Evolutionary conservation across 2,797 vertebrate genomes (phyloP).

Genomic region (Sparus aurata): DNA sequence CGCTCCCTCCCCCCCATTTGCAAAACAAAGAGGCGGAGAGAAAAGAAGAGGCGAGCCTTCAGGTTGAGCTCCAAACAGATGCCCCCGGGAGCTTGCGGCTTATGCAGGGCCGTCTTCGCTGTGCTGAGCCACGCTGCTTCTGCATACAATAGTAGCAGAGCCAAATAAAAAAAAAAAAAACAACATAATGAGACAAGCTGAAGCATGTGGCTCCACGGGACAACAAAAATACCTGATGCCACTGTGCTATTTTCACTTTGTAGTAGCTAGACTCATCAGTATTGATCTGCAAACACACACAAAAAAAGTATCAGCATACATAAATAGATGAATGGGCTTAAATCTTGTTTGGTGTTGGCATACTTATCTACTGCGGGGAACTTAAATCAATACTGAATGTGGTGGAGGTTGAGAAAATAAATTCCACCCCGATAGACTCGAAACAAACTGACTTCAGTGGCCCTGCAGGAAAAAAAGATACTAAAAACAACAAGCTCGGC

Average conservation of each 20-base stretch:
- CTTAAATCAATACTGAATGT: slow-evolving; percentile 60
- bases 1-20: slow-evolving; percentile 55
- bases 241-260: slow-evolving; percentile 46
- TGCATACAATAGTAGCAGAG: slow-evolving; percentile 62
- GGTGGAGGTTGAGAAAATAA: slow-evolving; percentile 51
- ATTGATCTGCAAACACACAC: slow-evolving; percentile 53
- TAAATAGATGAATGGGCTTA: slow-evolving; percentile 52
- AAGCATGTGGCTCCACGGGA: slow-evolving; percentile 30
- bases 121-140: slow-evolving; percentile 62
- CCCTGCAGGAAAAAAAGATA: not conserved
- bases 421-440: slow-evolving; percentile 55
- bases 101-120: slow-evolving; percentile 56
- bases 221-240: slow-evolving; percentile 42
- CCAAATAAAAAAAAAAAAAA: slow-evolving; percentile 25
- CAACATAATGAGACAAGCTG: slow-evolving; percentile 39
- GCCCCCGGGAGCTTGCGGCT: slow-evolving; percentile 67
- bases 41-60: slow-evolving; percentile 65
- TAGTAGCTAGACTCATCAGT: slow-evolving; percentile 42
- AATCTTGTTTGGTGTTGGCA: slow-evolving; percentile 53
- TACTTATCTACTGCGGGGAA: slow-evolving; percentile 33
- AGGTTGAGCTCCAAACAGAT: slow-evolving; percentile 72
- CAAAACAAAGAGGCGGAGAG: slow-evolving; percentile 79
- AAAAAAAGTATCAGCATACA: slow-evolving; percentile 57
- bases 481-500: slow-evolving; percentile 21
- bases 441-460: slow-evolving; percentile 44